A percentile compares a stretch with the other conserved stretches of the same genome.
Conservation (phyloP, 1,140 invertebrate genomes). For the Diabrotica undecimpunctata region DNA sequence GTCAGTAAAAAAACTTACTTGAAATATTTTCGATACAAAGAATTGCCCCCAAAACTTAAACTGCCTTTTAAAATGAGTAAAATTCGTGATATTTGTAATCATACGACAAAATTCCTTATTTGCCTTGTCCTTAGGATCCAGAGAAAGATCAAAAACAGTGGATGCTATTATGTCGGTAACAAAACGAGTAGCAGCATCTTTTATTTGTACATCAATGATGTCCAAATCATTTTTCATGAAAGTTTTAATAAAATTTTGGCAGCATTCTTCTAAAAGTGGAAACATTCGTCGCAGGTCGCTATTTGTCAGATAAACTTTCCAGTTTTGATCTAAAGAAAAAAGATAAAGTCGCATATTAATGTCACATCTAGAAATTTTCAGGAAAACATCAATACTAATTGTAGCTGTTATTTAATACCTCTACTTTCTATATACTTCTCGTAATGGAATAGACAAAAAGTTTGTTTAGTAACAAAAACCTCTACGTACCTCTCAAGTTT, state of each 20-base stretch:
- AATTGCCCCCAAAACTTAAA: constrained; percentile 25
- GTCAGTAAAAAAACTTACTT: constrained; percentile 16
- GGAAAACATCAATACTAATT: constrained; percentile 4
- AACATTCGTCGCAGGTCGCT: constrained; percentile 46
- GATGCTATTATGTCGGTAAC: constrained; percentile 45
- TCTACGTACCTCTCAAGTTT: constrained; percentile 42
- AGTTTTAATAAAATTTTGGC: constrained; percentile 35
- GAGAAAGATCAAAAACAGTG: constrained; percentile 42
- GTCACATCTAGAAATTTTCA: constrained; percentile 43
- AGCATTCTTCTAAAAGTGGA: constrained; percentile 35
- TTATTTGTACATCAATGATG: constrained; percentile 34
- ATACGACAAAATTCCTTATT: constrained; percentile 41
- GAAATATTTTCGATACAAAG: constrained; percentile 23
- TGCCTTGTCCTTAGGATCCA: constrained; percentile 38
- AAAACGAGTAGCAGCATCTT: constrained; percentile 40
- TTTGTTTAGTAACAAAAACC: too few species aligned
- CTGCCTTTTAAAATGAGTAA: constrained; percentile 32
- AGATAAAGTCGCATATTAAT: constrained; percentile 42
- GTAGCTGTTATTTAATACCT: too few species aligned
- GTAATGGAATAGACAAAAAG: too few species aligned
- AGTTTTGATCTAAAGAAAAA: constrained; percentile 30
- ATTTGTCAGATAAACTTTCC: constrained; percentile 26
- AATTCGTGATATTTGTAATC: constrained; percentile 13
- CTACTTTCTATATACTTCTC: too few species aligned
- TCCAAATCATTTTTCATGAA: constrained; percentile 29